Conservation (phyloP, 2,888 invertebrate species). For the Chymomyza caudatula region DNA sequence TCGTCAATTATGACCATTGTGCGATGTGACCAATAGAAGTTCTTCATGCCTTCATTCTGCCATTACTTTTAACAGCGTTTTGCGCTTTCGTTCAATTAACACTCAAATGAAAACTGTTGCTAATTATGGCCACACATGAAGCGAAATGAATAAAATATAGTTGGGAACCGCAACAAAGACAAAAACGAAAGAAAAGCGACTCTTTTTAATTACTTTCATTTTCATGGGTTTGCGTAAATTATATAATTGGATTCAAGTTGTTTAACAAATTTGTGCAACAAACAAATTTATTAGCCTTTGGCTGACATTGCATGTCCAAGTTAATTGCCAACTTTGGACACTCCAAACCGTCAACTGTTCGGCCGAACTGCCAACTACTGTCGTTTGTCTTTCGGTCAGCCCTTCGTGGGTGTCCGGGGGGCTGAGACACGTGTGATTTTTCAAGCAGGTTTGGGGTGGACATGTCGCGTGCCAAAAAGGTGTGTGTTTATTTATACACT, state of each 20-base stretch:
- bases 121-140: slow-evolving; percentile 51
- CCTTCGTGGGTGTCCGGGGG: not conserved
- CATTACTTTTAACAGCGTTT: slow-evolving; percentile 19
- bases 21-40: not conserved
- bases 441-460: not conserved
- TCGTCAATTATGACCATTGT: not conserved
- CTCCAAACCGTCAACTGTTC: not conserved
- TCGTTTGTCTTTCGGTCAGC: not conserved
- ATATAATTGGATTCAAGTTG: slow-evolving; percentile 68
- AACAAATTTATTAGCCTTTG: slow-evolving; percentile 60
- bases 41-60: not conserved
- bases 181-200: not conserved
- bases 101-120: slow-evolving; percentile 51
- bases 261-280: slow-evolving; percentile 67
- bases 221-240: slow-evolving; percentile 60
- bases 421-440: not conserved
- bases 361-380: not conserved
- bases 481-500: not conserved
- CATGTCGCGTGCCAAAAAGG: not conserved
- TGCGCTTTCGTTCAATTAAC: slow-evolving; percentile 53
- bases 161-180: not conserved
- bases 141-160: not conserved
- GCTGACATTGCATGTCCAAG: slow-evolving; percentile 16
- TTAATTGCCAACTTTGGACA: slow-evolving; percentile 3
- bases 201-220: slow-evolving; percentile 25